A percentile compares a stretch with the other conserved stretches of the same genome.
Evolutionary conservation across 2,888 invertebrate species (phyloP).

Genomic region (Noctua fimbriata): DNA sequence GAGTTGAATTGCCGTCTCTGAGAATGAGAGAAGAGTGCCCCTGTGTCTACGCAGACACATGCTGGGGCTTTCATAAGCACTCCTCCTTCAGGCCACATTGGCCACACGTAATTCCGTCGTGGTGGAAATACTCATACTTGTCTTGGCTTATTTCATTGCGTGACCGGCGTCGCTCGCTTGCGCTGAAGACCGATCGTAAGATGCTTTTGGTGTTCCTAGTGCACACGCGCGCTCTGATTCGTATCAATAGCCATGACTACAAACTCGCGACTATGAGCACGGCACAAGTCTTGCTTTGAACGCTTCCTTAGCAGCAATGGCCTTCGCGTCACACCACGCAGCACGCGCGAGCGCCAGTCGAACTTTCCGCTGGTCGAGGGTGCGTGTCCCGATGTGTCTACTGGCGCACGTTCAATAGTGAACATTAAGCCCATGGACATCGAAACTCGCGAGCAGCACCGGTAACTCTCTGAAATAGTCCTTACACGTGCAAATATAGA

Average conservation of each 20-base stretch:
- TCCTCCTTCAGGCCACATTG: neutral
- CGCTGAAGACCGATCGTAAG: neutral
- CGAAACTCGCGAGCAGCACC: neutral
- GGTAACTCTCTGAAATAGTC: neutral
- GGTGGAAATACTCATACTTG: too few relatives aligned
- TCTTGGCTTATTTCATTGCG: neutral
- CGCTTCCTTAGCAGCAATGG: too few relatives aligned
- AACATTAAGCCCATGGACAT: neutral
- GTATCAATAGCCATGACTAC: neutral
- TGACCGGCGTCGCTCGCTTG: neutral
- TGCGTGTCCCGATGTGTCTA: neutral
- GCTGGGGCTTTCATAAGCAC: too few relatives aligned
- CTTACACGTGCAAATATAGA: constrained; percentile 92
- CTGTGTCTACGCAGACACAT: too few relatives aligned
- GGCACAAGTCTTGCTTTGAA: too few relatives aligned
- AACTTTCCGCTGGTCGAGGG: too few relatives aligned
- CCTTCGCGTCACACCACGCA: neutral
- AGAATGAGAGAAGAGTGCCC: too few relatives aligned
- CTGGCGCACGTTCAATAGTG: neutral
- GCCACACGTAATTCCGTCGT: too few relatives aligned
- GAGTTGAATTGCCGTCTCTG: too few relatives aligned
- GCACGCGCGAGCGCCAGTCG: neutral
- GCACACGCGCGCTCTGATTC: neutral
- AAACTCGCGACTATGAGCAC: neutral
- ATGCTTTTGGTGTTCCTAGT: neutral